Evolutionary conservation across 2,113 vertebrate species (phyloP), one percentile per base, ranked within the genome.

Genomic region (Lepisosteus oculatus): DNA sequence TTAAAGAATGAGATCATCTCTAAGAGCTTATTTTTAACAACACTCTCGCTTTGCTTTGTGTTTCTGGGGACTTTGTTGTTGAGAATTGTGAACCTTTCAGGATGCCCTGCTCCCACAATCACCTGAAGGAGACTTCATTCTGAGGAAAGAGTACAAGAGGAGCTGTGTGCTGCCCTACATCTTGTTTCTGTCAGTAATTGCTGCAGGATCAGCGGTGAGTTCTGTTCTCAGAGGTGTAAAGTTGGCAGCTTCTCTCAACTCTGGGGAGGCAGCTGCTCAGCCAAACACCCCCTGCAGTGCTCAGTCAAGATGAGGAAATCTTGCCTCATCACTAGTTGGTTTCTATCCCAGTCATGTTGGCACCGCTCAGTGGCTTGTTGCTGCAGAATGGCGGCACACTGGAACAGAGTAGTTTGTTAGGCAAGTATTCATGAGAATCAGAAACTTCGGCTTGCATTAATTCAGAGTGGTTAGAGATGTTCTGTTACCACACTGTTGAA

Each of bases 321-420:
- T 87, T 84, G 85, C 83, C 87, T 87, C 84, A 87, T 87, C 86
- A 87, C 80, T 75, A 77, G 65, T 81, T 89, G 85, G 88, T 80
- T 81, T 76, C 65, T 61, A 72, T 84, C 85, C 81, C 89, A 87
- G 80, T 84, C 72, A 69, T 75, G 76, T 74, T 71, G 76, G 79
- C 78, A 71, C 77, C 75, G 73, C 55, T 74, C 75, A 72, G 76
- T 6, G 69, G 80, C 77, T 72, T 77, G 80, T 80, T 86, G 84
- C 80, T 83, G 81, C 85, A 62, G 47, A 61, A 59, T 51, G 43
- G 55, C 42, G 6, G 1, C 14, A 66, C 64, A 43, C 54, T 72
- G 71, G 63, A 72, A 17, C 3, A 54, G 70, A 63, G 61, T 51
- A 29, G 57, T 63, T 29, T 29, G 69, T 51, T 8, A 47, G 61